Percentiles rank a stretch among this genome's conserved stretches.
phyloP scores from a whole-genome alignment of 2,888 invertebrate species.

The Hirtodrosophila alboralis region DNA sequence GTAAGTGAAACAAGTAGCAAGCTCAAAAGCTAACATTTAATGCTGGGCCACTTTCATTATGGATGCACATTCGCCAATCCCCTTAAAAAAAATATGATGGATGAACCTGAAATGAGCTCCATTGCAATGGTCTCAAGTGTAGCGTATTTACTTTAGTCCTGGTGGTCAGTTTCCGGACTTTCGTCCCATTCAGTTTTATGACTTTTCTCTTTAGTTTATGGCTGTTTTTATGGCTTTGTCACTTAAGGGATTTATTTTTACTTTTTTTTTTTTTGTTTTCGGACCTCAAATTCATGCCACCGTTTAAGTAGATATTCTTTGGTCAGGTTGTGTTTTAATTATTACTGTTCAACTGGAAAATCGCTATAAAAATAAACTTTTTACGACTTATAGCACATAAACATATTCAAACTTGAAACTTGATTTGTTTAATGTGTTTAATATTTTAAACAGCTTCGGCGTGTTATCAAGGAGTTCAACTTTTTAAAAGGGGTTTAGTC shows the following conservation, averaged over 20 bases:
- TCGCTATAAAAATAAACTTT: conserved; percentile 22
- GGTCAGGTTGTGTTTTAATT: conserved; percentile 21
- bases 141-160: conserved; percentile 11
- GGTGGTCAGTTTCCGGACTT: conserved; percentile 18
- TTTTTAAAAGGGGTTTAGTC: too few relatives aligned
- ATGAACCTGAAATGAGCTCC: too few relatives aligned
- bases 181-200: conserved; percentile 47
- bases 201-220: conserved; percentile 59
- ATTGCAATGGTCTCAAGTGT: conserved; percentile 2
- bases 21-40: conserved; percentile 10
- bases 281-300: conserved; percentile 34
- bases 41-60: conserved; percentile 5
- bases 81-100: neutral
- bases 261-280: conserved; percentile 6
- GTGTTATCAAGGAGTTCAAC: neutral
- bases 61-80: conserved; percentile 30
- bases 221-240: conserved; percentile 46
- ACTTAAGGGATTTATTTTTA: conserved; percentile 38
- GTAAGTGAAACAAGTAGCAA: conserved; percentile 9
- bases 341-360: conserved; percentile 13
- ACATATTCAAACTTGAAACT: conserved; percentile 23
- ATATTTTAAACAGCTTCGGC: neutral
- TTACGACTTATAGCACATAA: conserved; percentile 32
- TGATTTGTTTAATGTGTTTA: conserved; percentile 7
- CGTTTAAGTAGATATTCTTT: conserved; percentile 26